Evolutionary conservation across 2,797 vertebrate genomes (phyloP).

Genomic region (Ispidina picta): DNA sequence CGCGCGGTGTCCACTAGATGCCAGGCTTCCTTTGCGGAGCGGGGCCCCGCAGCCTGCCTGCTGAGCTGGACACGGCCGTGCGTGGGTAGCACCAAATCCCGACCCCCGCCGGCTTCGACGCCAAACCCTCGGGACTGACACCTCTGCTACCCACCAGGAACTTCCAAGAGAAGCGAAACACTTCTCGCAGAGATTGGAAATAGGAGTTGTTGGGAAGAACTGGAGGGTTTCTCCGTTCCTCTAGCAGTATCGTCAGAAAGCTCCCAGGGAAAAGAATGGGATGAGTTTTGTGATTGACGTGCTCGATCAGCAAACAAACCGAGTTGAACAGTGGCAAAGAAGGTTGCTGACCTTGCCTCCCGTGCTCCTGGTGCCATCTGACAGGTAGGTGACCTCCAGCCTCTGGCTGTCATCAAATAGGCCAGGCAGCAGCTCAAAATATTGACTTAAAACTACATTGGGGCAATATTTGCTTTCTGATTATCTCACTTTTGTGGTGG

Average conservation of each 20-base stretch:
- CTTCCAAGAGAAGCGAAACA: background rate
- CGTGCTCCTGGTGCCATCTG: background rate
- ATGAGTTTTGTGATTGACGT: background rate
- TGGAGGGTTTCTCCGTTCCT: fast-evolving
- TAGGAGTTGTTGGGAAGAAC: background rate
- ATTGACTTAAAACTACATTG: conserved; percentile 9
- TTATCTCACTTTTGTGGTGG: background rate
- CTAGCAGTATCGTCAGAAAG: background rate
- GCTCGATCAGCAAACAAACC: conserved; percentile 2
- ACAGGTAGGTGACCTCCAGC: conserved; percentile 58
- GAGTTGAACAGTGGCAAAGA: background rate
- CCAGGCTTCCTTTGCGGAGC: conserved; percentile 80
- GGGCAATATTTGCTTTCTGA: conserved; percentile 32
- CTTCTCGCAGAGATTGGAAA: background rate
- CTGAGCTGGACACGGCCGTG: background rate
- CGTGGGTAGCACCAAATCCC: background rate
- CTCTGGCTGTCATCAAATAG: conserved; percentile 6
- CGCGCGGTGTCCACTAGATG: conserved; percentile 84
- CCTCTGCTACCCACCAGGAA: background rate
- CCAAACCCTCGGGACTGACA: background rate
- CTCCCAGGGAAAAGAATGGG: background rate
- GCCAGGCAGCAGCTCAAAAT: conserved; percentile 27
- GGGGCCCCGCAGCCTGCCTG: too few relatives aligned
- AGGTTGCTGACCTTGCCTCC: conserved; percentile 9
- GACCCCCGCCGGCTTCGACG: background rate